Base-by-base conservation (phyloP, 2,888 invertebrate genomes). In the Glomeris marginata region DNA sequence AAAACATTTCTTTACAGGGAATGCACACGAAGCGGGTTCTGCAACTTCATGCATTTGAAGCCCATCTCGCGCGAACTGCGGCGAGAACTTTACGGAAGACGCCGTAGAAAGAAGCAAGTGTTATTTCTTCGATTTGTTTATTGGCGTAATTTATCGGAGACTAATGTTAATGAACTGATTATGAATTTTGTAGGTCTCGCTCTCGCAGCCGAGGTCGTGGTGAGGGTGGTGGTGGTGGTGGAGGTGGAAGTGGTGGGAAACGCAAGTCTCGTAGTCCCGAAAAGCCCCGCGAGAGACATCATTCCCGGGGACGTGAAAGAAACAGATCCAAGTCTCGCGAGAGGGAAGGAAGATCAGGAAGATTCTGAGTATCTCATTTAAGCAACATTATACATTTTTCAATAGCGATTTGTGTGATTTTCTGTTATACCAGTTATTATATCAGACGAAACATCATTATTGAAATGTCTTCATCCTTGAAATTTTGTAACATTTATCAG, bases 41-140 rank as follows among this genome's bases (percentile, higher is more conserved):
- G 98, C 69, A 99, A 99, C 72, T 99, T 98, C 71, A 99, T 99
- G 98, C 98, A 98, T 66, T 74, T 98, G 66, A 98, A 98, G 65
- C 97, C 97, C 11, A 97, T 98, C 61, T 95, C 95, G 0, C 75
- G 94, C 55, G 94, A 95, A 66, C 70, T 97, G 50, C 75, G 94
- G 56, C 79, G 92, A 71, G 87, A 75, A 61, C 62, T 77, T 38
- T 73, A 72, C 61, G 68, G 70, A 38, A 62, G 70, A 11, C 63
- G 58, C 43, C 52, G 56, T 20, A 53, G 55, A 15, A 52, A 54
- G 45, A 54, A 42, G 56, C 54, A 41, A 47, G 33, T 50, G n/a
- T 46, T 21, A 13, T 5, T 44, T 10, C 28, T 43, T 47, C 2
- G 15, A 15, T 43, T 2, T 47, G n/a, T 10, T 41, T 2, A 6